Base-by-base conservation (phyloP, 2,797 vertebrate species). In the Poeciliopsis paucimaculata region DNA sequence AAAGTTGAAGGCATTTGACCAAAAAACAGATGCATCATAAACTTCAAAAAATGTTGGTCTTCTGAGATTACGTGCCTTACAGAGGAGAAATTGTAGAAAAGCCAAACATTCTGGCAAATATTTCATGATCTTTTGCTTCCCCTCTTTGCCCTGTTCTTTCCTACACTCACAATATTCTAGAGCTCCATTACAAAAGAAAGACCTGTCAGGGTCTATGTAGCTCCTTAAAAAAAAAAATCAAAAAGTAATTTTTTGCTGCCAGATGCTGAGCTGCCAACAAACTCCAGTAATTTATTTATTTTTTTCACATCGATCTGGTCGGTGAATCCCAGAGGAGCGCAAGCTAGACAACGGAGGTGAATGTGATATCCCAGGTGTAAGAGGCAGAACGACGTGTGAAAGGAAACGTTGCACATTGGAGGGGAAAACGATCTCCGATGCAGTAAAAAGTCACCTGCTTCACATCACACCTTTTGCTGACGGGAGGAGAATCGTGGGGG, bases 361-460 rank as follows among this genome's bases (percentile, higher is more conserved):
- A 84, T 82, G 80, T 77, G 75, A 86, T 90, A 81, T 83, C 81
- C 53, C 53, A 86, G 78, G 84, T 88, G 71, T 73, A 80, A 82
- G 85, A 76, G 79, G 76, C 72, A 77, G 85, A 77, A 75, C 83
- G 75, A 87, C 83, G 87, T 79, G 84, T 88, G 82, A 87, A 82
- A 77, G 79, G 77, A 86, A 84, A 73, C 9, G 43, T 82, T 88
- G 68, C 71, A 70, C 2, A 5, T 66, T 5, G 34, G 23, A 77
- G 64, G 73, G 23, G 46, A 43, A 66, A 66, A 41, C 12, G 64
- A 34, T 68, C 34, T 68, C 36, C 2, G 36, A 26, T 12, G 36
- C 36, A 23, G 64, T 68, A 41, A 70, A 49, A 18, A 68, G 36
- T 47, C 81, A 76, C 87, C 85, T 90, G 87, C 82, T 79, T 85